Evolutionary conservation across 2,888 invertebrate genomes (phyloP).

Genomic region (Drosophila lacicola): DNA sequence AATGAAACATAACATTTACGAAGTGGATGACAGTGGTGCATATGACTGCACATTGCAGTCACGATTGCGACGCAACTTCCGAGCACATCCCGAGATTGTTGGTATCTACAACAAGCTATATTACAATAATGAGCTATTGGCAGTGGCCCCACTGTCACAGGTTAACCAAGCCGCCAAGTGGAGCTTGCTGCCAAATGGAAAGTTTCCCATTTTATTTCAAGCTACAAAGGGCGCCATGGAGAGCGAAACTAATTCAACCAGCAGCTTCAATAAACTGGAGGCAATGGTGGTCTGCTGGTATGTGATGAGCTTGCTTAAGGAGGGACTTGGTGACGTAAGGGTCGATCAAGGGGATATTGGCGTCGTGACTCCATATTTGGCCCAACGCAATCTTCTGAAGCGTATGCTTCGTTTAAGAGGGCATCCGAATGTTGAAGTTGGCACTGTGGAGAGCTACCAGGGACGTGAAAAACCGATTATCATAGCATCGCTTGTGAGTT

Average conservation of each 20-base stretch:
- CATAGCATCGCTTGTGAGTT: slow-evolving; percentile 91
- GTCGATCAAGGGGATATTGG: slow-evolving; percentile 86
- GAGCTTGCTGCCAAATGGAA: slow-evolving; percentile 84
- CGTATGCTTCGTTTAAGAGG: slow-evolving; percentile 39
- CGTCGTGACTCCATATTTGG: slow-evolving; percentile 87
- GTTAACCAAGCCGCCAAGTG: slow-evolving; percentile 72
- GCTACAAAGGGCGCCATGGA: slow-evolving; percentile 85
- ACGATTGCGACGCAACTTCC: slow-evolving; percentile 90
- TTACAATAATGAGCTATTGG: slow-evolving; percentile 88
- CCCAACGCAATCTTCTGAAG: slow-evolving; percentile 79
- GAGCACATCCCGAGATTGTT: slow-evolving; percentile 89
- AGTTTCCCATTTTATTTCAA: slow-evolving; percentile 87
- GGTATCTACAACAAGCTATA: slow-evolving; percentile 89
- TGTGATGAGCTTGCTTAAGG: slow-evolving; percentile 85
- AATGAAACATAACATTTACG: slow-evolving; percentile 86
- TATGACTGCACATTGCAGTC: slow-evolving; percentile 88
- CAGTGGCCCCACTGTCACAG: slow-evolving; percentile 75
- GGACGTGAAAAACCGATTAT: slow-evolving; percentile 93
- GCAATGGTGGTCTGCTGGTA: slow-evolving; percentile 87
- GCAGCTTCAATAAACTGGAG: slow-evolving; percentile 88
- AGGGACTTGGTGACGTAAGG: slow-evolving; percentile 83
- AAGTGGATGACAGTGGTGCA: slow-evolving; percentile 59
- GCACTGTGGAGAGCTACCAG: slow-evolving; percentile 95
- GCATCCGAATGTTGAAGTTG: slow-evolving; percentile 87
- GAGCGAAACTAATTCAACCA: slow-evolving; percentile 69